These are phyloP conservation scores for Ciconia stormi DNA, from an alignment of 2,113 vertebrate species.

Conservation along the genomic window DNA sequence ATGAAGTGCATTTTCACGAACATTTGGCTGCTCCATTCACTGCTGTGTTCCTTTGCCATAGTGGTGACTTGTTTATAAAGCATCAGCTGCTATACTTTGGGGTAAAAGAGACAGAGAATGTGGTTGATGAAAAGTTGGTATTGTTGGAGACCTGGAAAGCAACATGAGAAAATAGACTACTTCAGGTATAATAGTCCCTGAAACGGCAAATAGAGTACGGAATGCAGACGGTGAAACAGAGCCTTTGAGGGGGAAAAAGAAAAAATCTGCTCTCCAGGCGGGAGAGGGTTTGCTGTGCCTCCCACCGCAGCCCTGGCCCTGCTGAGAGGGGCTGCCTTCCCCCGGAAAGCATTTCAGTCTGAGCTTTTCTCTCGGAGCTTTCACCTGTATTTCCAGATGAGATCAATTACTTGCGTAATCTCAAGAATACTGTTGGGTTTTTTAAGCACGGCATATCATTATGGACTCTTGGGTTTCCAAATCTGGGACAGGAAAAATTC, in stretches of 20 bases:
- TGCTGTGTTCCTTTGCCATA: not conserved
- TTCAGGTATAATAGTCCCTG: not conserved
- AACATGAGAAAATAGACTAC: not conserved
- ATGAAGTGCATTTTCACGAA: not conserved
- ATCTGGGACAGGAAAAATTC: not conserved
- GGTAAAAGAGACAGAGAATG: not conserved
- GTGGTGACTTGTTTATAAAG: not conserved
- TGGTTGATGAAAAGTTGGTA: not conserved
- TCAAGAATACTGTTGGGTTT: not conserved
- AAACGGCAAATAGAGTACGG: not conserved
- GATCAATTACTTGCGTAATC: not conserved
- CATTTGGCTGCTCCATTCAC: not conserved
- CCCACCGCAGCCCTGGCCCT: accelerated
- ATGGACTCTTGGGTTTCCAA: not conserved
- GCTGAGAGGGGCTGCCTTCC: not conserved
- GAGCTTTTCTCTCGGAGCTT: not conserved
- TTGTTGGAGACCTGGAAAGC: not conserved
- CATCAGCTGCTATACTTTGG: not conserved
- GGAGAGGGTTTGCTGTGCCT: not conserved
- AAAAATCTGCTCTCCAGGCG: not conserved
- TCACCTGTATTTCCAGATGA: not conserved
- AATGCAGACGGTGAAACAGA: not conserved
- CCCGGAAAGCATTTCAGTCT: not conserved
- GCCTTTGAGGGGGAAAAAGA: not conserved
- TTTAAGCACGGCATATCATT: not conserved